These are phyloP conservation scores for Pararge aegeria DNA, from an alignment of 1,140 invertebrate species.

Conservation along the genomic window DNA sequence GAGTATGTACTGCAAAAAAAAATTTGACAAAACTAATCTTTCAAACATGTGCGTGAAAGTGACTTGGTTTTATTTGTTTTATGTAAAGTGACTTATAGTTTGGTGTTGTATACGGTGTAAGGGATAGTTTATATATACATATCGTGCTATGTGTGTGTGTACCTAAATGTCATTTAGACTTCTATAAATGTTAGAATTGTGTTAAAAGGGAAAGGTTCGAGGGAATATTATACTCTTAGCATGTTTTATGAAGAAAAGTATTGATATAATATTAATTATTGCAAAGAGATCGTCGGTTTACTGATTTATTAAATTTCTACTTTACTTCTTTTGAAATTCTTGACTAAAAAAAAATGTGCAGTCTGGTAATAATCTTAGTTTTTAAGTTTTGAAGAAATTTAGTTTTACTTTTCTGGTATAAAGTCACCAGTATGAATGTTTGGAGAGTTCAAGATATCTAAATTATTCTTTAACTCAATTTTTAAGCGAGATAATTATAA, in stretches of 20 bases:
- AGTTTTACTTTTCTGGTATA: no score
- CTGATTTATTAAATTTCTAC: no score
- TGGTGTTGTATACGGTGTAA: background rate
- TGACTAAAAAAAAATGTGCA: no score
- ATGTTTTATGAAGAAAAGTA: background rate
- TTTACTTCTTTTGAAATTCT: no score
- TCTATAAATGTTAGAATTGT: background rate
- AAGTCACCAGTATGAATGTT: no score
- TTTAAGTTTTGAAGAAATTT: no score
- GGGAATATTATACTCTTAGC: background rate
- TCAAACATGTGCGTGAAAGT: background rate
- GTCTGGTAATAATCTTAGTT: no score
- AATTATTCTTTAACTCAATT: no score
- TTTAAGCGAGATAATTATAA: no score
- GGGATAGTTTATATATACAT: background rate
- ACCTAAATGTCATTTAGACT: background rate
- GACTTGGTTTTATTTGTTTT: background rate
- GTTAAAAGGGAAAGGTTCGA: background rate
- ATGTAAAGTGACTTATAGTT: background rate
- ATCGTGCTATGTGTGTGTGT: background rate
- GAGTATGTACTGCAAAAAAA: background rate
- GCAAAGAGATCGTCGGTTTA: no score
- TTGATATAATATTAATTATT: background rate
- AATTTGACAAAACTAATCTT: background rate
- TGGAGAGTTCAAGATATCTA: no score